A percentile compares a stretch with the other conserved stretches of the same genome.
Evolutionary conservation across 2,888 invertebrate genomes (phyloP).

Genomic region (Dryomyza anilis): DNA sequence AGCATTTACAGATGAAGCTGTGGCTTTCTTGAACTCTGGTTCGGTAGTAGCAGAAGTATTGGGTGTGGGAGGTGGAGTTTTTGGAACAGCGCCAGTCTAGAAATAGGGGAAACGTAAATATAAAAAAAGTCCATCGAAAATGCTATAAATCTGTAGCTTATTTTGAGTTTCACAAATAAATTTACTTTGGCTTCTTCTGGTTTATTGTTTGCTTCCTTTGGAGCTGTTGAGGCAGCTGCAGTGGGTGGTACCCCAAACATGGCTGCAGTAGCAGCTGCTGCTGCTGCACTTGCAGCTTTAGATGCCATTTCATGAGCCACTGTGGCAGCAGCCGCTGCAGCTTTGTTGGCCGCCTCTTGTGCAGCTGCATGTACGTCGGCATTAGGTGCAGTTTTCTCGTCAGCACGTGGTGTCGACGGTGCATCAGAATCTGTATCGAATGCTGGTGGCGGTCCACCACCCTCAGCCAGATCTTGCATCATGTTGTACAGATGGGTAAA

Average conservation of each 20-base stretch:
- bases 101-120: not conserved
- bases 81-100: not conserved
- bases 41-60: not conserved
- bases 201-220: not conserved
- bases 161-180: too few species aligned
- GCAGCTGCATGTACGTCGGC: conserved; percentile 28
- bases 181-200: too few species aligned
- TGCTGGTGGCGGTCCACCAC: conserved; percentile 32
- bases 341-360: conserved; percentile 28
- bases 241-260: not conserved
- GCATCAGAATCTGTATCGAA: conserved; percentile 23
- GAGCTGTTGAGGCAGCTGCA: not conserved
- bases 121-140: too few species aligned
- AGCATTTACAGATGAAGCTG: not conserved
- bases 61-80: conserved; percentile 18
- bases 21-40: conserved; percentile 16
- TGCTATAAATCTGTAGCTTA: too few species aligned
- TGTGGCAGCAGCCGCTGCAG: conserved; percentile 21
- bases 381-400: conserved; percentile 24
- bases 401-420: not conserved
- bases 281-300: conserved; percentile 28
- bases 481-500: conserved; percentile 46
- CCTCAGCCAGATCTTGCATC: conserved; percentile 51
- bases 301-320: too few species aligned
- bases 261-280: not conserved